These are phyloP conservation scores for Tangara arthus DNA, from an alignment of 2,797 vertebrate species.

Conservation along the genomic window DNA sequence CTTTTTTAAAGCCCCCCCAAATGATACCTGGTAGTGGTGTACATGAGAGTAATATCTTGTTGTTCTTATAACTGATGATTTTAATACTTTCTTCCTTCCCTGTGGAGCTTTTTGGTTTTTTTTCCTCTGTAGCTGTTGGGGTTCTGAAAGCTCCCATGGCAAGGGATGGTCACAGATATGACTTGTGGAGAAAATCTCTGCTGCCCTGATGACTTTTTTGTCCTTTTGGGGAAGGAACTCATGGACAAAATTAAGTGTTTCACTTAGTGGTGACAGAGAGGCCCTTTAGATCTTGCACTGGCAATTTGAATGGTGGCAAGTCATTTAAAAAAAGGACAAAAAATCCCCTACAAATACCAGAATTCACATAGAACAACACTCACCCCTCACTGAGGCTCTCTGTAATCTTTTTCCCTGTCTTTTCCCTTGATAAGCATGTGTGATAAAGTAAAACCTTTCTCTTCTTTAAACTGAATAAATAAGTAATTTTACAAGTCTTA, in stretches of 20 bases:
- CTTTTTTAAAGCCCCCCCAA: background rate
- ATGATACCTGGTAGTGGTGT: background rate
- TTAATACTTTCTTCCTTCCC: slow-evolving; percentile 3
- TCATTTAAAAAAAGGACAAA: background rate
- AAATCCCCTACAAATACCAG: background rate
- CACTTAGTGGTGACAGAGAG: background rate
- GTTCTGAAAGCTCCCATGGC: background rate
- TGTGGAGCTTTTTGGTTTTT: background rate
- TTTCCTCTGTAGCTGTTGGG: background rate
- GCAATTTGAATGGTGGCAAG: background rate
- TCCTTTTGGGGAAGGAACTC: background rate
- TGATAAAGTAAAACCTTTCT: background rate
- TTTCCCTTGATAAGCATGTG: background rate
- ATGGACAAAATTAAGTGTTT: background rate
- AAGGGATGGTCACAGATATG: background rate
- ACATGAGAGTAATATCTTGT: background rate
- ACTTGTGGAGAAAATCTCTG: background rate
- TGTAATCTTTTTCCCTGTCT: background rate
- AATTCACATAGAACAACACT: background rate
- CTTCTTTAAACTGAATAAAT: background rate
- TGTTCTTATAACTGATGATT: background rate
- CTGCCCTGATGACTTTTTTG: background rate
- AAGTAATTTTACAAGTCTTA: background rate
- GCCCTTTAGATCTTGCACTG: background rate
- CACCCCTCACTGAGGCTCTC: background rate